phyloP scores from a whole-genome alignment of 1,140 invertebrate genomes.

The Theocolax elegans region DNA sequence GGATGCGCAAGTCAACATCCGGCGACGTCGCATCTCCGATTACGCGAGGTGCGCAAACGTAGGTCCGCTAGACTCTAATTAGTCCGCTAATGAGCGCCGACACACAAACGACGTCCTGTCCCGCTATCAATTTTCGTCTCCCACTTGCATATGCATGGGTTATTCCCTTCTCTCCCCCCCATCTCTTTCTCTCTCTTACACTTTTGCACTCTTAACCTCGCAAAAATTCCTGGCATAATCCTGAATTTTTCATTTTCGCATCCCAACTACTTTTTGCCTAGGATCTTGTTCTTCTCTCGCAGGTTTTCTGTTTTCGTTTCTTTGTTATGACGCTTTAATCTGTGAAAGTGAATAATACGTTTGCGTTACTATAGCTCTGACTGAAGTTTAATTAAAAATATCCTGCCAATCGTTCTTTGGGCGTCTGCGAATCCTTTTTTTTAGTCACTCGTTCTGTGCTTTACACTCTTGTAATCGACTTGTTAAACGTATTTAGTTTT shows the following conservation, averaged over 20 bases:
- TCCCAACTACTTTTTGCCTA: not conserved
- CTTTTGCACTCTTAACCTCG: not conserved
- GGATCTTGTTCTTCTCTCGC: not conserved
- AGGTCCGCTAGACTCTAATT: slow-evolving; percentile 19
- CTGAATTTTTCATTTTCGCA: not conserved
- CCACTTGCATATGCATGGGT: slow-evolving; percentile 14
- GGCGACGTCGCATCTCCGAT: not conserved
- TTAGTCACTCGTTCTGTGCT: no score
- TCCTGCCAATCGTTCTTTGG: no score
- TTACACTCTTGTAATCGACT: no score
- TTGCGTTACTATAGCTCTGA: not conserved
- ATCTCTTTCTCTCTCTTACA: not conserved
- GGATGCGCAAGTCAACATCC: no score
- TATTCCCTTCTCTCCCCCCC: no score
- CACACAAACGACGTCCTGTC: not conserved
- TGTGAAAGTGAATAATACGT: not conserved
- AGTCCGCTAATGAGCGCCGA: slow-evolving; percentile 26
- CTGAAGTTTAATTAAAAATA: not conserved
- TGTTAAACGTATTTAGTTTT: no score
- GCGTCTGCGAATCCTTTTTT: no score
- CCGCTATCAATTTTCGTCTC: slow-evolving; percentile 25
- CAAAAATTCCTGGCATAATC: slow-evolving; percentile 2
- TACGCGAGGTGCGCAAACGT: not conserved
- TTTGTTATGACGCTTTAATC: not conserved
- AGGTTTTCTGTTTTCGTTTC: no score